phyloP scores from a whole-genome alignment of 1,140 invertebrate genomes.

The Heterodera schachtii region DNA sequence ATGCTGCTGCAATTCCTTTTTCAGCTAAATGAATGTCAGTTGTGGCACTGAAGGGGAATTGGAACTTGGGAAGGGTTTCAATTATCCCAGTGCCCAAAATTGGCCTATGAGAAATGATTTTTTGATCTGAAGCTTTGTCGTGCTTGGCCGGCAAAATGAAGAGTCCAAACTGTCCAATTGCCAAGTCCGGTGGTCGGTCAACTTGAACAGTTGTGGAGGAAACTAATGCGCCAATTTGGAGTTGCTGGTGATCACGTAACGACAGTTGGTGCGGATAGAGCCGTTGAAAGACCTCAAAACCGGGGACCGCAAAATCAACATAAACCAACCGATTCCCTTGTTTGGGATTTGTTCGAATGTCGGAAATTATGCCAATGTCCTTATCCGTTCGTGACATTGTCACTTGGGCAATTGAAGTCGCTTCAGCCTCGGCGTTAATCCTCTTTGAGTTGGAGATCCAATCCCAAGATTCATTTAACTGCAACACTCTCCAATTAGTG shows the following conservation, averaged over 20 bases:
- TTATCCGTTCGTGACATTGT: neutral
- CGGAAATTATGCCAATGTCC: neutral
- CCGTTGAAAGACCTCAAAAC: neutral
- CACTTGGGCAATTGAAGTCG: neutral
- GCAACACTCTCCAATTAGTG: neutral
- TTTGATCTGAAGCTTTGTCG: neutral
- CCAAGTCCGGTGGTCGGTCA: neutral
- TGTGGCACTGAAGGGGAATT: neutral
- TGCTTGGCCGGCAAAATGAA: neutral
- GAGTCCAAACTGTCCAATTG: neutral
- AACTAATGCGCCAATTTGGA: neutral
- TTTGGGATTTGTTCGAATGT: neutral
- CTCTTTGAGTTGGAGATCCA: neutral
- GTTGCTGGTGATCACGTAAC: neutral
- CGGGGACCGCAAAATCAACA: neutral
- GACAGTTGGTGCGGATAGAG: neutral
- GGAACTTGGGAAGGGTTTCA: neutral
- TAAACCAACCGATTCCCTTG: neutral
- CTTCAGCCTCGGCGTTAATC: neutral
- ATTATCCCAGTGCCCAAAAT: neutral
- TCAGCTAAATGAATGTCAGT: neutral
- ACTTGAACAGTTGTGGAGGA: neutral
- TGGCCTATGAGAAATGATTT: neutral
- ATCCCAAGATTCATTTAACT: neutral
- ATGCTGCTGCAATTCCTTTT: neutral